A percentile compares a stretch with the other conserved stretches of the same genome.
phyloP scores from a whole-genome alignment of 2,797 vertebrate species.

The Rhinella marina region DNA sequence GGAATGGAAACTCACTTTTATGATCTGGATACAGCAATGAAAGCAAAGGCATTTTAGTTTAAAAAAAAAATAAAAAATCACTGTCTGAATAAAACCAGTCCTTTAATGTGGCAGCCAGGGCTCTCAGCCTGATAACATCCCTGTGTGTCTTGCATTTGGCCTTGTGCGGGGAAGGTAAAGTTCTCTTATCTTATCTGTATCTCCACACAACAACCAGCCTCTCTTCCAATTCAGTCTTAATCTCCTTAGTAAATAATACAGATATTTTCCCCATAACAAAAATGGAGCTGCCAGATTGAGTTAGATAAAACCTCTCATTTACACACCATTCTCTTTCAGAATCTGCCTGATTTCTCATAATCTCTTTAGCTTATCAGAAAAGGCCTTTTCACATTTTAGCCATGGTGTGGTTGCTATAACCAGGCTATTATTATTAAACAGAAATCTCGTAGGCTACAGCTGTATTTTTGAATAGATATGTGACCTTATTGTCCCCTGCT shows the following conservation, averaged over 20 bases:
- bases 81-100: conserved; percentile 36
- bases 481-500: conserved; percentile 63
- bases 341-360: conserved; percentile 81
- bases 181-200: conserved; percentile 95
- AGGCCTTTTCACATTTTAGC: conserved; percentile 76
- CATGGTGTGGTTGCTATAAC: conserved; percentile 74
- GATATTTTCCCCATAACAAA: conserved; percentile 93
- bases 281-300: conserved; percentile 83
- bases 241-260: conserved; percentile 99
- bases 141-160: conserved; percentile 79
- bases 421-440: conserved; percentile 80
- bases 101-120: conserved; percentile 88
- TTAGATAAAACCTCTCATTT: conserved; percentile 87
- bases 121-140: conserved; percentile 87
- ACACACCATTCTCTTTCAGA: conserved; percentile 86
- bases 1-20: conserved; percentile 42
- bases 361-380: conserved; percentile 84
- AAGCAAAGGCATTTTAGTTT: conserved; percentile 51
- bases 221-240: conserved; percentile 97
- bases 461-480: conserved; percentile 73
- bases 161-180: conserved; percentile 81
- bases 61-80: background rate
- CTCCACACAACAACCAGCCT: conserved; percentile 96
- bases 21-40: conserved; percentile 50
- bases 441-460: conserved; percentile 74